These are phyloP conservation scores for Nemurella pictetii DNA, from an alignment of 2,888 invertebrate genomes.

Conservation along the genomic window DNA sequence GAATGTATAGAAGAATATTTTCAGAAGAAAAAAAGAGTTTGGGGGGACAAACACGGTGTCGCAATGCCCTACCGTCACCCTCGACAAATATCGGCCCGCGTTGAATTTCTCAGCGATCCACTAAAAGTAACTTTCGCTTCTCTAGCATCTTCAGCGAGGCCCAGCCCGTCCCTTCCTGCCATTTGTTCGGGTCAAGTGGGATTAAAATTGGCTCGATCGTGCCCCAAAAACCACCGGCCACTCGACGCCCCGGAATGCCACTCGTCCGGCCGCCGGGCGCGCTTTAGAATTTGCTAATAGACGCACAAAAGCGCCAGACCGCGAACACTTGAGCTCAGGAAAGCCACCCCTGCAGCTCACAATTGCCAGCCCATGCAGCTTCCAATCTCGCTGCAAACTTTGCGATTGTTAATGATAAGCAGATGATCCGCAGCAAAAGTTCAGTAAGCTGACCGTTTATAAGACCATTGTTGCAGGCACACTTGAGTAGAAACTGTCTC, in stretches of 20 bases:
- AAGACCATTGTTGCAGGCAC: background rate
- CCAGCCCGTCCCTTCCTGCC: background rate
- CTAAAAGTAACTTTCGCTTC: background rate
- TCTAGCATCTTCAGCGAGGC: background rate
- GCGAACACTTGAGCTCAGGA: background rate
- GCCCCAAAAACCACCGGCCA: background rate
- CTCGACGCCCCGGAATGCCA: background rate
- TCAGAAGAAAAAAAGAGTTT: too few species aligned
- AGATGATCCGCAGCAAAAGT: background rate
- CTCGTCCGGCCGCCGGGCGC: background rate
- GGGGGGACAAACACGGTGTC: too few species aligned
- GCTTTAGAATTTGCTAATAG: constrained; percentile 7
- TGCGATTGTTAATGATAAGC: background rate
- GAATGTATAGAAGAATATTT: too few species aligned
- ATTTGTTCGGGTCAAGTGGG: constrained; percentile 1
- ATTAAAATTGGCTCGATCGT: constrained; percentile 5
- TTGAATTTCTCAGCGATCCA: background rate
- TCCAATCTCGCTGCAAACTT: background rate
- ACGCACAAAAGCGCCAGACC: background rate
- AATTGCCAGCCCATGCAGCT: background rate
- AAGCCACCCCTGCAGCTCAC: background rate
- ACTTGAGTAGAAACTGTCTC: background rate
- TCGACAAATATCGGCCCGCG: background rate
- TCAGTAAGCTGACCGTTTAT: background rate
- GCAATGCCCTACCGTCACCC: background rate